These are phyloP conservation scores for Anableps anableps DNA, from an alignment of 2,797 vertebrate species.

Conservation along the genomic window DNA sequence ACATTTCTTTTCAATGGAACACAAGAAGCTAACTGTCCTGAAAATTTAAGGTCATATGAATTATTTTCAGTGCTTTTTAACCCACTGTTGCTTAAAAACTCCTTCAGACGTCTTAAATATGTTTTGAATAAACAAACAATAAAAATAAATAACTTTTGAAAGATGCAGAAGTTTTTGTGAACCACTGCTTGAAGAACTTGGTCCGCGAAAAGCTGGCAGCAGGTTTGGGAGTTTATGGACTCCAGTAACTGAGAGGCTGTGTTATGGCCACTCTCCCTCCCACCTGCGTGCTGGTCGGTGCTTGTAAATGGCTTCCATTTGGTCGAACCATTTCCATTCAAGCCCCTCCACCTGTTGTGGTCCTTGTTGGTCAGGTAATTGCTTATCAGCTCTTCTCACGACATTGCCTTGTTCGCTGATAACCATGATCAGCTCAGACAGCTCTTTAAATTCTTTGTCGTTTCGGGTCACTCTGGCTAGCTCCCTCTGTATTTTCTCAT, in stretches of 20 bases:
- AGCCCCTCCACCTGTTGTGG: not conserved
- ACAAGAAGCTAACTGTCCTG: slow-evolving; percentile 33
- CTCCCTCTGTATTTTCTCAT: not conserved
- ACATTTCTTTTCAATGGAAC: slow-evolving; percentile 25
- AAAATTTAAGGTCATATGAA: not conserved
- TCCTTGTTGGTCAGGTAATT: not conserved
- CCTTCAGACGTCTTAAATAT: not conserved
- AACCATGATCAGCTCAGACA: not conserved
- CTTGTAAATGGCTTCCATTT: not conserved
- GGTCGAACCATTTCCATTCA: not conserved
- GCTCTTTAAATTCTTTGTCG: not conserved
- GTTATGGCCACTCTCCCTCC: too few relatives aligned
- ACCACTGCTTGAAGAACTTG: not conserved
- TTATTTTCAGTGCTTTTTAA: not conserved
- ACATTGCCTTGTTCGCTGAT: not conserved
- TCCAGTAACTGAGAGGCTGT: too few relatives aligned
- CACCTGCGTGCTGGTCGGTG: not conserved
- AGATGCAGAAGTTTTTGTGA: not conserved
- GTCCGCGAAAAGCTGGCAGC: not conserved
- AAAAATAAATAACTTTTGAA: not conserved
- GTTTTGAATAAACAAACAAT: not conserved
- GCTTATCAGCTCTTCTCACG: not conserved
- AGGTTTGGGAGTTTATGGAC: too few relatives aligned
- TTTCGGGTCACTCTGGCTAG: not conserved
- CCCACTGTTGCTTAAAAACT: not conserved